Percentiles rank a stretch among this genome's conserved stretches.
phyloP scores from a whole-genome alignment of 2,797 vertebrate species.

The Eptatretus atami region DNA sequence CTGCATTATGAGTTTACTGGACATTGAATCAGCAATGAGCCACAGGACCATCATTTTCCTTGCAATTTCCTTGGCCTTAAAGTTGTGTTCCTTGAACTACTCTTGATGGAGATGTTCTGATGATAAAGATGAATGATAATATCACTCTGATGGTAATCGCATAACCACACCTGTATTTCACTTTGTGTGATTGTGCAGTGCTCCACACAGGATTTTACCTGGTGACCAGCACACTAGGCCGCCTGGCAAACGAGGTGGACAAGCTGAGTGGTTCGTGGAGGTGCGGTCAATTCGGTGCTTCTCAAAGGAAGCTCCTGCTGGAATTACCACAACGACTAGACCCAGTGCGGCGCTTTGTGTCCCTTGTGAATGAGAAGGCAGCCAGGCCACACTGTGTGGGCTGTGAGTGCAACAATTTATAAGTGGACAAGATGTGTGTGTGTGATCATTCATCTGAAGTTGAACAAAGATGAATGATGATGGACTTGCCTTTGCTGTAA shows the following conservation, averaged over 20 bases:
- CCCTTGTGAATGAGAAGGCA: slow-evolving; percentile 48
- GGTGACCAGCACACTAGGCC: slow-evolving; percentile 34
- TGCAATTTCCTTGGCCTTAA: too few species aligned
- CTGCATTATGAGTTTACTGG: too few species aligned
- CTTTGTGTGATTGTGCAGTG: slow-evolving; percentile 20
- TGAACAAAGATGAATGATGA: too few species aligned
- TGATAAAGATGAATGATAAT: background rate
- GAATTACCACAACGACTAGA: slow-evolving; percentile 37
- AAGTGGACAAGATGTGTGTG: too few species aligned
- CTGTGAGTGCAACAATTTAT: too few species aligned
- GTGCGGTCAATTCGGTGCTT: slow-evolving; percentile 28
- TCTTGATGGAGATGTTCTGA: background rate
- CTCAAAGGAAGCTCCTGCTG: slow-evolving; percentile 22
- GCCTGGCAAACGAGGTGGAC: slow-evolving; percentile 29
- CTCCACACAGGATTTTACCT: slow-evolving; percentile 77
- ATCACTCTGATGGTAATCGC: too few species aligned
- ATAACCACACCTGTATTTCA: slow-evolving; percentile 5
- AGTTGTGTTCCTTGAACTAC: too few species aligned
- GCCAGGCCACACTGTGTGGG: slow-evolving; percentile 25
- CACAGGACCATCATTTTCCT: too few species aligned
- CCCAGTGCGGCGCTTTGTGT: slow-evolving; percentile 33
- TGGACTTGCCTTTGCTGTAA: too few species aligned
- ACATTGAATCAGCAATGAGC: too few species aligned
- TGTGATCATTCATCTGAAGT: too few species aligned
- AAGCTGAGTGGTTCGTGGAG: slow-evolving; percentile 30